Percentiles rank a stretch among this genome's conserved stretches.
These are phyloP conservation scores for Caligus rogercresseyi DNA, from an alignment of 1,140 invertebrate genomes.

Conservation along the genomic window DNA sequence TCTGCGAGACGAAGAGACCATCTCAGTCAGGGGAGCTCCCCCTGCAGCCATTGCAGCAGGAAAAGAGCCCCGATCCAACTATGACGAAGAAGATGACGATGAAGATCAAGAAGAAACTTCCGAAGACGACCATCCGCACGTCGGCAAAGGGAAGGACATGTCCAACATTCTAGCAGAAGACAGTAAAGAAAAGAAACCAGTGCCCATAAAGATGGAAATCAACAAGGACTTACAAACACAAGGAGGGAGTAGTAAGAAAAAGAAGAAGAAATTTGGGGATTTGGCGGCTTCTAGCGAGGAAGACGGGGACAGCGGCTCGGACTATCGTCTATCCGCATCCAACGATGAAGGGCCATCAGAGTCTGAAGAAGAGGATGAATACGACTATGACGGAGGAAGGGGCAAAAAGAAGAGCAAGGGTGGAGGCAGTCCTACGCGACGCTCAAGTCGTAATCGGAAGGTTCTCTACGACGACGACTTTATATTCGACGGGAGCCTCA, in stretches of 20 bases:
- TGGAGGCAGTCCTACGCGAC: slow-evolving; percentile 1
- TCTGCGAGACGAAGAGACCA: slow-evolving; percentile 17
- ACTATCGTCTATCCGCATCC: not conserved
- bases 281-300: slow-evolving; percentile 15
- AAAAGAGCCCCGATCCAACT: slow-evolving; percentile 26
- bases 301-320: not conserved
- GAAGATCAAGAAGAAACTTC: slow-evolving; percentile 30
- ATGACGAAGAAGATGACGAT: slow-evolving; percentile 26
- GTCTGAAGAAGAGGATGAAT: slow-evolving; percentile 15
- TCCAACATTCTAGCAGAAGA: slow-evolving; percentile 47
- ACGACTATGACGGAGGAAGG: slow-evolving; percentile 20
- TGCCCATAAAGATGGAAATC: not conserved
- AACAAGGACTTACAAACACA: slow-evolving; percentile 11
- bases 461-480: slow-evolving; percentile 17
- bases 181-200: not conserved
- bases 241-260: slow-evolving; percentile 5
- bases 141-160: slow-evolving; percentile 66
- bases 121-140: slow-evolving; percentile 29
- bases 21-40: slow-evolving; percentile 25
- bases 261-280: slow-evolving; percentile 18
- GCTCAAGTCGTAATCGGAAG: slow-evolving; percentile 11
- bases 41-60: slow-evolving; percentile 28
- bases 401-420: slow-evolving; percentile 35
- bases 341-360: slow-evolving; percentile 15
- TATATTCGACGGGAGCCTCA: slow-evolving; percentile 22